Evolutionary conservation across 2,113 vertebrate species (phyloP).

Genomic region (Neofelis nebulosa): DNA sequence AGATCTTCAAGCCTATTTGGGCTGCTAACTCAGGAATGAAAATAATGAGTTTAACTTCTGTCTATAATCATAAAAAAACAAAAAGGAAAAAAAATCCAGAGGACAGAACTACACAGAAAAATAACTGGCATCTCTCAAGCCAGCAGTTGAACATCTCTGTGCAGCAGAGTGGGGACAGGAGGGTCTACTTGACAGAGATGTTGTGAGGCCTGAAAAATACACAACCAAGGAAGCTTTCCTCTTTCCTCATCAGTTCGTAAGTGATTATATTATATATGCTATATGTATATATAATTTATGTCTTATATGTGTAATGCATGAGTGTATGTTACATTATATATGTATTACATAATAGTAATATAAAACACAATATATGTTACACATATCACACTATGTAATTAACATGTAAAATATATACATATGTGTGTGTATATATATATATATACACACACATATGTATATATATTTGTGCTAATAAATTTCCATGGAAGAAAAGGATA

Average conservation of each 20-base stretch:
- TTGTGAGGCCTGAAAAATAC: neutral
- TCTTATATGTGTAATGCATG: neutral
- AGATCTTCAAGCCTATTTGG: neutral
- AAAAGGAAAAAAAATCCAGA: neutral
- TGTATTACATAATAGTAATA: neutral
- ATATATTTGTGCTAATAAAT: neutral
- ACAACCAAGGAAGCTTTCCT: neutral
- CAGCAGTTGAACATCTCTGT: neutral
- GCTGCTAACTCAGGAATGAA: neutral
- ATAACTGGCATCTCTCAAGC: neutral
- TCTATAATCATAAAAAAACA: neutral
- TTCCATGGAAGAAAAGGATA: neutral
- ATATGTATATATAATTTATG: neutral
- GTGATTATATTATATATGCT: neutral
- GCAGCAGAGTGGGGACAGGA: neutral
- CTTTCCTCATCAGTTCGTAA: neutral
- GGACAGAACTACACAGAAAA: neutral
- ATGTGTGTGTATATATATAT: too few relatives aligned
- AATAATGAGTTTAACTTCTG: neutral
- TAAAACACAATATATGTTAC: neutral
- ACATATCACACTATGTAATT: neutral
- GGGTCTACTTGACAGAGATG: neutral
- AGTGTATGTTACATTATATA: neutral
- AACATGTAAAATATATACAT: neutral
- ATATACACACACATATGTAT: neutral